phyloP scores from a whole-genome alignment of 2,797 vertebrate genomes.

The Pristis pectinata region DNA sequence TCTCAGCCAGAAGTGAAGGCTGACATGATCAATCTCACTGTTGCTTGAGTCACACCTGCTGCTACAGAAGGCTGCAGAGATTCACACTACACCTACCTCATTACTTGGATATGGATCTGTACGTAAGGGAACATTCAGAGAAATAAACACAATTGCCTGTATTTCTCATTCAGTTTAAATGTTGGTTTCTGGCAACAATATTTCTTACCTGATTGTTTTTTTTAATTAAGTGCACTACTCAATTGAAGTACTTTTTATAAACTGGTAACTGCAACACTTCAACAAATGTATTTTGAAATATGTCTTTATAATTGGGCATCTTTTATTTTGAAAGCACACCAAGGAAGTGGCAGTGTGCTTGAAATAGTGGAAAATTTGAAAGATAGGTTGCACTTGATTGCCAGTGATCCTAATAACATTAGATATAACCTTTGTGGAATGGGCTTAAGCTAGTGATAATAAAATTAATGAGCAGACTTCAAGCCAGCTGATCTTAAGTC shows the following conservation, averaged over 20 bases:
- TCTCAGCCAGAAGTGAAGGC: not conserved
- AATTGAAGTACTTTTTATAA: not conserved
- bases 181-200: not conserved
- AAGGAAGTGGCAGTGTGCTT: not conserved
- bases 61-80: not conserved
- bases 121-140: not conserved
- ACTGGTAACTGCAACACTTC: too few relatives aligned
- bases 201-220: not conserved
- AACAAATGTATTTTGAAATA: not conserved
- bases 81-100: too few relatives aligned
- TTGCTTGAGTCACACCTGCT: not conserved
- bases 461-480: constrained; percentile 30
- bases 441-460: not conserved
- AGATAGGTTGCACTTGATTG: constrained; percentile 5
- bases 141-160: not conserved
- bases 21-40: not conserved
- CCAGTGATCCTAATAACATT: not conserved
- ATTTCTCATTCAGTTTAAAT: not conserved
- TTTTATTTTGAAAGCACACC: not conserved
- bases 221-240: not conserved
- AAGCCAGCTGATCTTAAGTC: constrained; percentile 18
- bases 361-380: not conserved
- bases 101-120: not conserved
- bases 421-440: constrained; percentile 27
- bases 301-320: not conserved